These are phyloP conservation scores for Musca domestica DNA, from an alignment of 1,140 invertebrate genomes.

Conservation along the genomic window DNA sequence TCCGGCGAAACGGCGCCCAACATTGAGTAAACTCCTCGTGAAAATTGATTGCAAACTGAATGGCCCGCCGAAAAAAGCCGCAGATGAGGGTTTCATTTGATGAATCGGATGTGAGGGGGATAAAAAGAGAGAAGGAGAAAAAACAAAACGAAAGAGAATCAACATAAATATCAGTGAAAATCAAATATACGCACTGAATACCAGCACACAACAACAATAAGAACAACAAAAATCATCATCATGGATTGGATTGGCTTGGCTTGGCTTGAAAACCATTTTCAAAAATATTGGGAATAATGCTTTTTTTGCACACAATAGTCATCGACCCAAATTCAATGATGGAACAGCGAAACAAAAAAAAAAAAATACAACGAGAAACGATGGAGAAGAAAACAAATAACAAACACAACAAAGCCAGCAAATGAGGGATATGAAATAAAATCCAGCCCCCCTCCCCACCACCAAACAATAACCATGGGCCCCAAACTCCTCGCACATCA, in stretches of 20 bases:
- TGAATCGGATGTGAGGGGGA: background rate
- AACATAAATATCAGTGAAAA: background rate
- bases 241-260: no score
- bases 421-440: background rate
- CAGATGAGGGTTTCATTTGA: background rate
- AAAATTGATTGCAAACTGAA: slow-evolving; percentile 90
- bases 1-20: slow-evolving; percentile 87
- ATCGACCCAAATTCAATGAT: no score
- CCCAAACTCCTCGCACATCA: no score
- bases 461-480: no score
- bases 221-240: background rate
- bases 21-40: slow-evolving; percentile 85
- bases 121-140: background rate
- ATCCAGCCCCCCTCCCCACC: no score
- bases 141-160: background rate
- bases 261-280: no score
- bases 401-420: background rate
- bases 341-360: background rate
- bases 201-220: slow-evolving; percentile 1
- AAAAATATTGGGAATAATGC: no score
- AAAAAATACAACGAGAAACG: background rate
- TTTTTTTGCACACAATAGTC: no score
- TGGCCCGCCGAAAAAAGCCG: slow-evolving; percentile 40
- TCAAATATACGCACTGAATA: background rate
- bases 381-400: no score